phyloP scores from a whole-genome alignment of 2,888 invertebrate species.

The Orthosia incerta region DNA sequence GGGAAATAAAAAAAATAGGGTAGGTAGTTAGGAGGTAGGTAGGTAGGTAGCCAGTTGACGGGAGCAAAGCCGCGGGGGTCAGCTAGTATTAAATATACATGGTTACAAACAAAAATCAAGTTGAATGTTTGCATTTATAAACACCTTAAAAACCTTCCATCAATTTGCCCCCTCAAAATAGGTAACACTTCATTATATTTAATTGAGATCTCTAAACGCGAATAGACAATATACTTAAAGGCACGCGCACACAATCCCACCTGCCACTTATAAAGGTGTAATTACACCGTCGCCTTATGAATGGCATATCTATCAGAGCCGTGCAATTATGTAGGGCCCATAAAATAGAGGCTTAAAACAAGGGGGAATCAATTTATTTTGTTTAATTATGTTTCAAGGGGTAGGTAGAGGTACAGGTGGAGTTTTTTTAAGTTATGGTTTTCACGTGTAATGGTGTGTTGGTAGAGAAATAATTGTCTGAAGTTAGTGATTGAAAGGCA shows the following conservation, averaged over 20 bases:
- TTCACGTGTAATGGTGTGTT: neutral
- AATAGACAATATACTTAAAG: neutral
- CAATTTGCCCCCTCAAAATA: neutral
- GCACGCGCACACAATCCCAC: slow-evolving; percentile 12
- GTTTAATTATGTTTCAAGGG: slow-evolving; percentile 34
- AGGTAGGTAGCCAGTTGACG: too few relatives aligned
- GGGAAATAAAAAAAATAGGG: too few relatives aligned
- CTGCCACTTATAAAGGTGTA: slow-evolving; percentile 29
- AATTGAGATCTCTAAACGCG: neutral
- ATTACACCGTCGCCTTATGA: slow-evolving; percentile 40
- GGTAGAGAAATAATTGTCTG: neutral
- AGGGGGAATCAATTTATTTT: slow-evolving; percentile 57
- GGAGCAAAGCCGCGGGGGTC: too few relatives aligned
- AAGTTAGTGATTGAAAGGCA: neutral
- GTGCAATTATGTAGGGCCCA: slow-evolving; percentile 36
- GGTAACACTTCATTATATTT: neutral
- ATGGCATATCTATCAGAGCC: slow-evolving; percentile 47
- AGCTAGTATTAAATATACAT: too few relatives aligned
- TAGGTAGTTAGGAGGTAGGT: too few relatives aligned
- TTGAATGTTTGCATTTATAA: too few relatives aligned
- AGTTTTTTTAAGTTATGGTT: slow-evolving; percentile 1
- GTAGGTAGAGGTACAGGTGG: neutral
- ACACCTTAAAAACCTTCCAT: too few relatives aligned
- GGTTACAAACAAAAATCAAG: too few relatives aligned
- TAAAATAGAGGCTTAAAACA: slow-evolving; percentile 31